Base-by-base conservation (phyloP, 2,888 invertebrate species). In the Macrophya alboannulata region DNA sequence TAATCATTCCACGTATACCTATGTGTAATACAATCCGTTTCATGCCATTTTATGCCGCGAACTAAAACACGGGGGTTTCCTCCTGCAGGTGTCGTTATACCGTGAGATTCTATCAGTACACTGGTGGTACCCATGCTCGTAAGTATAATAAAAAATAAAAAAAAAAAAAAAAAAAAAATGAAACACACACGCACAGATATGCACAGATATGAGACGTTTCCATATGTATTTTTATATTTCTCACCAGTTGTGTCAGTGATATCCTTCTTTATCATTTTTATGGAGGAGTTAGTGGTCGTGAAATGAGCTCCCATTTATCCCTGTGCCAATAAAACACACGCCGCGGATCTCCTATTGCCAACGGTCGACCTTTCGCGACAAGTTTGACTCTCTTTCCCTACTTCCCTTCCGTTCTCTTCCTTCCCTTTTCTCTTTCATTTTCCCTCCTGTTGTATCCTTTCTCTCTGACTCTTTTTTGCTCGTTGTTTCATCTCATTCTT, bases 211-310 rank as follows among this genome's bases (percentile, higher is more conserved):
- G 86, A 86, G 86, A 85, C 86, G 85, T 89, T 89, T 90, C 89
- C 90, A 91, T 91, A 92, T 91, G 90, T 81, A 81, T 81, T 91
- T 89, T 87, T 88, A 89, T 89, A 90, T 90, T 90, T 90, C 87
- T 88, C 90, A 84, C 87, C 87, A 87, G 89, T 90, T 89, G 91
- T 88, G 87, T 89, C 89, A 88, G 88, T 90, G 90, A 91, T 91
- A 92, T 88, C 90, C 91, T 91, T 92, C 92, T 92, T 92, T 91
- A 91, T 93, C 92, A 92, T 93, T 93, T 93, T 93, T 93, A 92
- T 90, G 89, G 89, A 88, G 89, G 89, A 90, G 91, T 90, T 89
- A 90, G 90, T 91, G 90, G 89, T 92, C 91, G 89, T 90, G 89
- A 90, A 90, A 90, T 90, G 90, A 91, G 92, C 88, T 87, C 89